Conservation (phyloP, 2,113 vertebrate species). For the Prinia subflava region DNA sequence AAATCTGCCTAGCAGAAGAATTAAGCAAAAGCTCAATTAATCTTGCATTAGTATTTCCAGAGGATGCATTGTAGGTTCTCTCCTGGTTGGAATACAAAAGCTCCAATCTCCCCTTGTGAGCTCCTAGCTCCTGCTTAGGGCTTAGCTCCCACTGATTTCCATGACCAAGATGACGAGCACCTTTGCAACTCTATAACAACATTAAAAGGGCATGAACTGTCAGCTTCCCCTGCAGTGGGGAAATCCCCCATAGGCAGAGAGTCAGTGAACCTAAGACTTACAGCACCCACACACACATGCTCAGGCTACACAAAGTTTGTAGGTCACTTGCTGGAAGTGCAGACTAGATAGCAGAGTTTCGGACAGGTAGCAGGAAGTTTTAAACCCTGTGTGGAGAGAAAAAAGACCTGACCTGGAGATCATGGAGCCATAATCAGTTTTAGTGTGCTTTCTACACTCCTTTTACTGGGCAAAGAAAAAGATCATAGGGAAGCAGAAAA, state of each 20-base stretch:
- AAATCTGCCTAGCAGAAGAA: slow-evolving; percentile 46
- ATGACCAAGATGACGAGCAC: neutral
- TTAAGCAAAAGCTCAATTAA: slow-evolving; percentile 32
- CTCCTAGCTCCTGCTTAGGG: neutral
- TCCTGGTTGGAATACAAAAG: neutral
- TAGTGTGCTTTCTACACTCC: neutral
- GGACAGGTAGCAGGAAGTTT: neutral
- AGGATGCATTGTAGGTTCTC: neutral
- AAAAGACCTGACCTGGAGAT: neutral
- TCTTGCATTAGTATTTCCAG: slow-evolving; percentile 27
- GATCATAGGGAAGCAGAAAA: neutral
- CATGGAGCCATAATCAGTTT: neutral
- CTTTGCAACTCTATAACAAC: neutral
- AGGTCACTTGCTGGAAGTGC: neutral
- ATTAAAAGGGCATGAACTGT: neutral
- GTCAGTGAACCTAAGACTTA: neutral
- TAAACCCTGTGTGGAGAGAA: neutral
- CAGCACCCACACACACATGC: neutral
- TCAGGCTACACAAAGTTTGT: neutral
- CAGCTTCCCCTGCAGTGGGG: neutral
- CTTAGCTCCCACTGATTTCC: neutral
- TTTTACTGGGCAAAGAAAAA: neutral
- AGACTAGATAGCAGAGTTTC: neutral
- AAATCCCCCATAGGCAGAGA: neutral
- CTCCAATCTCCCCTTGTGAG: neutral